Conservation (phyloP, 2,888 invertebrate genomes). For the Autographa gamma region DNA sequence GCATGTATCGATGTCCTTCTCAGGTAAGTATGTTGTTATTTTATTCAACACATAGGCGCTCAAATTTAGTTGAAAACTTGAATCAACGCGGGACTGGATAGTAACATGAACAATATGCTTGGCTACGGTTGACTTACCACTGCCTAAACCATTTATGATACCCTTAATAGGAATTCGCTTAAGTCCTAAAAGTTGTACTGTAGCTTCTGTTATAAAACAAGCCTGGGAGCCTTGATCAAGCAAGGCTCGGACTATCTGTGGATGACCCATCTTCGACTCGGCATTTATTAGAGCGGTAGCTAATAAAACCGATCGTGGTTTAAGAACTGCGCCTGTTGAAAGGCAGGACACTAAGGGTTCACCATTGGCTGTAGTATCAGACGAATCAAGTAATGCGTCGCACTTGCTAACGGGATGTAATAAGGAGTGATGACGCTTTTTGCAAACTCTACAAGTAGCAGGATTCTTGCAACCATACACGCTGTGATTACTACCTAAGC, state of each 20-base stretch:
- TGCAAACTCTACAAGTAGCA: too few species aligned
- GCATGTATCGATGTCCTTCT: neutral
- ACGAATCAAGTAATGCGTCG: neutral
- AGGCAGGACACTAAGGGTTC: constrained; percentile 5
- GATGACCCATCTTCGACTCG: constrained; percentile 29
- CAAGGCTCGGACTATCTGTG: constrained; percentile 41
- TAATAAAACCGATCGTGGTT: constrained; percentile 48
- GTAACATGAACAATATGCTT: constrained; percentile 38
- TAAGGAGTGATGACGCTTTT: too few species aligned
- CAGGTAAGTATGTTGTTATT: constrained; percentile 29
- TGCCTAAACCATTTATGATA: constrained; percentile 41
- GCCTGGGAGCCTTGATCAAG: constrained; percentile 59
- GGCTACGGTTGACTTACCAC: constrained; percentile 10
- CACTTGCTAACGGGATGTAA: too few species aligned
- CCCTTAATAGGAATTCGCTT: constrained; percentile 39
- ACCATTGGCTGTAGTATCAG: too few species aligned
- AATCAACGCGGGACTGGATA: constrained; percentile 35
- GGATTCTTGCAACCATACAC: too few species aligned
- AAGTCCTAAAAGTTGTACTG: constrained; percentile 47
- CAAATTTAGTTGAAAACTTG: constrained; percentile 20
- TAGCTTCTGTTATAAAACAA: constrained; percentile 56
- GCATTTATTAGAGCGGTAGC: constrained; percentile 55
- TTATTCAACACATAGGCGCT: constrained; percentile 45
- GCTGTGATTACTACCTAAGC: constrained; percentile 12
- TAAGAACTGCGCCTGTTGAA: constrained; percentile 12